Evolutionary conservation across 2,797 vertebrate genomes (phyloP).

Genomic region (Perodicticus potto): DNA sequence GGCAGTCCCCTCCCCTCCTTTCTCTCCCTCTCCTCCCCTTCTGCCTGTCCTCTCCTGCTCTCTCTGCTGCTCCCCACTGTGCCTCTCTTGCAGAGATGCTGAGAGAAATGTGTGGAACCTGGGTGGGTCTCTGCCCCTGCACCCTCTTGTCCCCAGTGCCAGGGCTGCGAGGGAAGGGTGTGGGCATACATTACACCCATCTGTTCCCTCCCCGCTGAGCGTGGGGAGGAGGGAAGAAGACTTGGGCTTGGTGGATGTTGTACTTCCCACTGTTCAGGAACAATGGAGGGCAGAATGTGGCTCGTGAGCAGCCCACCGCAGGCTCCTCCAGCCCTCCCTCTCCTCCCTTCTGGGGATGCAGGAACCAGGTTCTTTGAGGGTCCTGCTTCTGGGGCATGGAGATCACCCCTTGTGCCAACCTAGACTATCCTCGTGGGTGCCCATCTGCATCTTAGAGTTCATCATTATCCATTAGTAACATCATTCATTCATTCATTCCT

Average conservation of each 20-base stretch:
- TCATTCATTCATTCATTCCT: neutral
- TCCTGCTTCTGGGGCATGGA: neutral
- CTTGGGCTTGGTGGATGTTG: slow-evolving; percentile 62
- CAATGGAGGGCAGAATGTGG: slow-evolving; percentile 71
- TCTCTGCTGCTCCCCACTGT: neutral
- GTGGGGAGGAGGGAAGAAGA: slow-evolving; percentile 58
- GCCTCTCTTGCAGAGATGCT: slow-evolving; percentile 30
- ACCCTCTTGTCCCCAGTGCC: slow-evolving; percentile 67
- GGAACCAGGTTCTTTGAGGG: neutral
- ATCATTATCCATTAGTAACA: neutral
- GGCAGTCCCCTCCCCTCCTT: neutral
- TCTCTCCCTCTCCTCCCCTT: neutral
- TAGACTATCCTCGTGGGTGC: neutral
- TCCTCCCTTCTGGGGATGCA: neutral
- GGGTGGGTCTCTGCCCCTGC: slow-evolving; percentile 76
- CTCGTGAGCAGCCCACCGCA: slow-evolving; percentile 54
- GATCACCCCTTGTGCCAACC: neutral
- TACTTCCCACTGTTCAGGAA: slow-evolving; percentile 69
- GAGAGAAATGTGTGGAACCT: slow-evolving; percentile 64
- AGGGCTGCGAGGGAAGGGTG: slow-evolving; percentile 71
- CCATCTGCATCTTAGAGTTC: neutral
- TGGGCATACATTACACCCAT: slow-evolving; percentile 85
- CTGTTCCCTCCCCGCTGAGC: slow-evolving; percentile 80
- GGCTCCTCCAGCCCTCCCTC: neutral
- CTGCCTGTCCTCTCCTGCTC: slow-evolving; percentile 10